Base-by-base conservation (phyloP, 2,113 vertebrate genomes). In the Grallaria varia region DNA sequence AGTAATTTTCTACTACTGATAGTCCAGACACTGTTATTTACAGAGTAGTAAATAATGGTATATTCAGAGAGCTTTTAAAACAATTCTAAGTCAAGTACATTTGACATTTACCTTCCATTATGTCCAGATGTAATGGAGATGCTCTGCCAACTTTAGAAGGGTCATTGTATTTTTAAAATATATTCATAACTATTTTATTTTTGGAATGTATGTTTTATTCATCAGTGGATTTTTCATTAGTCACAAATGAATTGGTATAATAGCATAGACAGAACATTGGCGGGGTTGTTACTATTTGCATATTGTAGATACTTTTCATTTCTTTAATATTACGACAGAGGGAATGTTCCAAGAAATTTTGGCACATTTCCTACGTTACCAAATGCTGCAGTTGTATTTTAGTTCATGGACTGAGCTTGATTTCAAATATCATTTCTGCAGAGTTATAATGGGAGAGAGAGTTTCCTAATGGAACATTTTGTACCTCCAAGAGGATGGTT, bases 181-280 rank as follows among this genome's bases (percentile, higher is more conserved):
- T 91, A 92, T 95, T 87, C 92, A 56, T 92, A 87, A 28, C 71
- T 52, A 6, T 68, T 94, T 87, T 90, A 90, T 97, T 91, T 91
- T 93, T 90, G 67, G 78, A 93, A 72, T 64, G 5, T 63, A 53
- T 91, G 45, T 87, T 95, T 89, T 93, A 87, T 95, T 91, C 78
- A 93, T 94, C 80, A 95, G 84, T 82, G 76, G 20, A 44, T 95
- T 96, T 95, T 95, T 94, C 72, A 82, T 89, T 96, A 96, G 82
- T 93, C 92, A 87, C 89, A 91, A 95, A 93, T 84, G 92, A 95
- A 90, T 95, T 71, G 84, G 53, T 95, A 69, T 76, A 52, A 92
- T 78, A 88, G 69, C 87, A 90, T 23, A 95, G 96, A 91, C 94
- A 95, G 95, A 95, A 84, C 68, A 59, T 42, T 91, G 91, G 39